Percentiles rank a stretch among this genome's conserved stretches.
Evolutionary conservation across 2,888 invertebrate species (phyloP).

Genomic region (Caenorhabditis panamensis): DNA sequence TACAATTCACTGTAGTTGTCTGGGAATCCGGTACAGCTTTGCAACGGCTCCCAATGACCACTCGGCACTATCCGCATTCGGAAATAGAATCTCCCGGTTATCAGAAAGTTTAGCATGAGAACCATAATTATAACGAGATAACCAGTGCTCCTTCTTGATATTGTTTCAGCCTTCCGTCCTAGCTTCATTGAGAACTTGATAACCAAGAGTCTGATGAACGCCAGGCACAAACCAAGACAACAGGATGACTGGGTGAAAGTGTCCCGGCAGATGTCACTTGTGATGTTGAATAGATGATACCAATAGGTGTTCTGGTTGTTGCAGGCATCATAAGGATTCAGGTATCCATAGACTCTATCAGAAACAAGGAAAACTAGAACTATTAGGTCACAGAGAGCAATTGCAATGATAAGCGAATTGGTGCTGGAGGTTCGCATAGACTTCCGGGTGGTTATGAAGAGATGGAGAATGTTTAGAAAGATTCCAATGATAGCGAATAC

Average conservation of each 20-base stretch:
- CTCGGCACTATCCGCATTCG: background rate
- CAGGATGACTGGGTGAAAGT: background rate
- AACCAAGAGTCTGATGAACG: background rate
- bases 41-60: background rate
- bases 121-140: no score
- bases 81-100: background rate
- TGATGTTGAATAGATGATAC: no score
- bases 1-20: background rate
- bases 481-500: no score
- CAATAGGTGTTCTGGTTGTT: no score
- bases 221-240: background rate
- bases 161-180: background rate
- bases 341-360: no score
- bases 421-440: constrained; percentile 12
- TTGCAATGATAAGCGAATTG: constrained; percentile 28
- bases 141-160: background rate
- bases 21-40: no score
- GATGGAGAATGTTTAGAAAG: no score
- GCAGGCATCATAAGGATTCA: no score
- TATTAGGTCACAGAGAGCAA: constrained; percentile 26
- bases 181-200: constrained; percentile 2
- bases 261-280: no score
- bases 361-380: no score
- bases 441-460: no score
- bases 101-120: background rate